phyloP scores from a whole-genome alignment of 2,113 vertebrate species.

The Ceyx margarethae region DNA sequence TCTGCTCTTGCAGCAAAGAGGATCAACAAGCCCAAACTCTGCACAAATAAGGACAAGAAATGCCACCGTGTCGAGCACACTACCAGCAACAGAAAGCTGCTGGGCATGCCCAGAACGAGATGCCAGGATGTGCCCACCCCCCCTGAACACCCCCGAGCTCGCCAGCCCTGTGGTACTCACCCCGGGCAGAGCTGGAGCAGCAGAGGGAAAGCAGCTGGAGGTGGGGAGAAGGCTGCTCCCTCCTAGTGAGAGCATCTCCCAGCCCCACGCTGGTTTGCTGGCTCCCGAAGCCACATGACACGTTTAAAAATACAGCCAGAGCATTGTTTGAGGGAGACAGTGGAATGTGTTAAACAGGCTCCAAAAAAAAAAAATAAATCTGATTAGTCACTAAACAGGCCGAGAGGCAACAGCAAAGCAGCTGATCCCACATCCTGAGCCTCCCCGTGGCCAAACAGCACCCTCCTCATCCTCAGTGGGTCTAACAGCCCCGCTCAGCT shows the following conservation, averaged over 20 bases:
- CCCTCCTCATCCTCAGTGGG: background rate
- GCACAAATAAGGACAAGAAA: background rate
- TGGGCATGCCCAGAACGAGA: rapidly evolving
- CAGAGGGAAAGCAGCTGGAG: rapidly evolving
- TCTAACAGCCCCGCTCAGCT: background rate
- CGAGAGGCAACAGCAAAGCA: constrained; percentile 31
- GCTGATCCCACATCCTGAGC: background rate
- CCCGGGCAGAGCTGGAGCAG: background rate
- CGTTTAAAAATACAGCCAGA: constrained; percentile 49
- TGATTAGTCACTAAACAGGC: constrained; percentile 63
- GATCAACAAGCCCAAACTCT: background rate
- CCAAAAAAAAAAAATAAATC: constrained; percentile 34
- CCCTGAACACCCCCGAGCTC: background rate
- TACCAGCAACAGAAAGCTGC: background rate
- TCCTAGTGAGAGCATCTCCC: constrained; percentile 26
- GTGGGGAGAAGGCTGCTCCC: background rate
- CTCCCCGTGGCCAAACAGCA: background rate
- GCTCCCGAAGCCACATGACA: constrained; percentile 54
- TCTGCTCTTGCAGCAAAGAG: background rate
- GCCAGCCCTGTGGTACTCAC: background rate
- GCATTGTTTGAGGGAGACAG: constrained; percentile 57
- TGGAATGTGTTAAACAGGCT: constrained; percentile 54
- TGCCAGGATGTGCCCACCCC: background rate
- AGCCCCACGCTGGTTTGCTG: background rate
- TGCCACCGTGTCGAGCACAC: rapidly evolving